Evolutionary conservation across 2,113 vertebrate genomes (phyloP).

Genomic region (Pygoscelis adeliae): DNA sequence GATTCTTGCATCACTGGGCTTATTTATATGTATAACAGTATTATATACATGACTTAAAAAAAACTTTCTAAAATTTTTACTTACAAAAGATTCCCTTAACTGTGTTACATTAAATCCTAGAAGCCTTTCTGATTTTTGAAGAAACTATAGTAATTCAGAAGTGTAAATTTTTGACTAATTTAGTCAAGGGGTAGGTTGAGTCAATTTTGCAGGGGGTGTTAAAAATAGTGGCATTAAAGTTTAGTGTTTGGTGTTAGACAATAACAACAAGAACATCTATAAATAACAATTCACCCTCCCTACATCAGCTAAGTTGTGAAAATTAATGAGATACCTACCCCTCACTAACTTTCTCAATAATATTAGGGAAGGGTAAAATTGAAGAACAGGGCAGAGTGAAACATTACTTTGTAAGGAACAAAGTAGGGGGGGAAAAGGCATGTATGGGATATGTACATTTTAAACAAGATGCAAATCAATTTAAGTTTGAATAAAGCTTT

Average conservation of each 20-base stretch:
- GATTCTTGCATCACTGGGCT: neutral
- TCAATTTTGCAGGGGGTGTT: neutral
- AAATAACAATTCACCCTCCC: neutral
- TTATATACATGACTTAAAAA: neutral
- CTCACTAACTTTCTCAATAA: neutral
- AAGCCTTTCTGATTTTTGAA: neutral
- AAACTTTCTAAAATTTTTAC: neutral
- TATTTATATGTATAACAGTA: neutral
- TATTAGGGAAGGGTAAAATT: neutral
- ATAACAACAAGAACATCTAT: neutral
- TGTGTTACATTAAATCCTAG: neutral
- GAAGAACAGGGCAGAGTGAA: neutral
- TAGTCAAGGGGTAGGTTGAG: neutral
- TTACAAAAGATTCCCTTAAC: neutral
- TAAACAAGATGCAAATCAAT: neutral
- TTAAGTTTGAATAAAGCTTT: neutral
- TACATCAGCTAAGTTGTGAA: neutral
- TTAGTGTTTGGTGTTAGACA: neutral
- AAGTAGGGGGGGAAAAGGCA: fast-evolving
- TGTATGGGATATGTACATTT: neutral
- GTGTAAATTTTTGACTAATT: neutral
- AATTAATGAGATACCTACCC: neutral
- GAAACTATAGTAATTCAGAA: neutral
- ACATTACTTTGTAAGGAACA: neutral
- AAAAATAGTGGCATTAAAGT: neutral